Evolutionary conservation across 1,140 invertebrate species (phyloP), one percentile per base, ranked within the genome.

Genomic region (Maconellicoccus hirsutus): DNA sequence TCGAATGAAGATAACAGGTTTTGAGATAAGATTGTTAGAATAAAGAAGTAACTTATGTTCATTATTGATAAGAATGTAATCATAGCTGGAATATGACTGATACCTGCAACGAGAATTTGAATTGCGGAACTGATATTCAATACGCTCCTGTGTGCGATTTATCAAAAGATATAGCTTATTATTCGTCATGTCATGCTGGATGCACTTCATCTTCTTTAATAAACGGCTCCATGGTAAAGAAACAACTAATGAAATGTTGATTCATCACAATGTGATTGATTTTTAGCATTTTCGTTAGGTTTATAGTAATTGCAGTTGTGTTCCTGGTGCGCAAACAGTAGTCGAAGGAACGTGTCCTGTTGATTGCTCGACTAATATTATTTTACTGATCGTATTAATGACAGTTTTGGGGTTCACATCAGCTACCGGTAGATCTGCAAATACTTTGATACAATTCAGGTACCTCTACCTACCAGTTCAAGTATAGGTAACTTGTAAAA

Each of bases 161-260:
- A 72, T 82, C 82, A 70, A 80, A 81, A 0, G 78, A 78, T 39
- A 79, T 79, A 69, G 87, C 85, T 6, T 89, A 85, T 75, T 88
- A 87, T 73, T 89, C 87, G 0, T 84, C 87, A 7, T 89, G 87
- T 75, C 86, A 88, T 76, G 87, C 87, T 52, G 87, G 87, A 6
- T 89, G 87, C 76, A 79, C 78, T 16, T 74, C 80, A 70, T 75
- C 79, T 39, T 75, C 75, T 2, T 74, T 71, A 0, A 69, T 77
- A 0, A 77, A 80, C 66, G 79, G 79, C 22, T 78, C 73, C 6
- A 21, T 63, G 26, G 29, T 26, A 10, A n/a, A n/a, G n/a, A n/a
- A n/a, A n/a, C n/a, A n/a, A n/a, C n/a, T n/a, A n/a, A n/a, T n/a
- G n/a, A n/a, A n/a, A n/a, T n/a, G n/a, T n/a, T n/a, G n/a, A n/a